Evolutionary conservation across 2,797 vertebrate genomes (phyloP).

Genomic region (Enteromius paludinosus): DNA sequence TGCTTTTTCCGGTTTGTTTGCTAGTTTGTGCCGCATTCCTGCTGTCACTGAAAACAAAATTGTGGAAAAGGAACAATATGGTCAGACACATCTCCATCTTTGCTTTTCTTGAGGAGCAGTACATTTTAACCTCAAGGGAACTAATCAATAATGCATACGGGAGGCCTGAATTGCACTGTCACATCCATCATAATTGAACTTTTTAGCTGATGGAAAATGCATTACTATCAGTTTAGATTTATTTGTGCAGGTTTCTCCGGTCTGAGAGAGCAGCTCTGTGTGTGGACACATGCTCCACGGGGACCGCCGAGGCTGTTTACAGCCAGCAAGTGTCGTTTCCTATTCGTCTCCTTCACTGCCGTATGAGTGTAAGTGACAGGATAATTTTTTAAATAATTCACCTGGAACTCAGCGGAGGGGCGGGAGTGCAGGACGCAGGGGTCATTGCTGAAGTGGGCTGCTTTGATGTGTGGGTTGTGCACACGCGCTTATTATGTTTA

Average conservation of each 20-base stretch:
- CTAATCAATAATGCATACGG: slow-evolving; percentile 51
- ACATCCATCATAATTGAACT: slow-evolving; percentile 62
- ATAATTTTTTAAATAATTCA: slow-evolving; percentile 13
- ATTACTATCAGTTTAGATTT: slow-evolving; percentile 53
- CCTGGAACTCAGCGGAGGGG: neutral
- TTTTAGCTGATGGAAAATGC: slow-evolving; percentile 48
- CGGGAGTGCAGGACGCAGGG: neutral
- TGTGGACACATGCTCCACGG: slow-evolving; percentile 32
- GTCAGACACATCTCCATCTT: slow-evolving; percentile 27
- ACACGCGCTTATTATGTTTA: neutral
- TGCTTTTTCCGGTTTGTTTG: slow-evolving; percentile 1
- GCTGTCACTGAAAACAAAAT: neutral
- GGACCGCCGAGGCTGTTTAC: slow-evolving; percentile 43
- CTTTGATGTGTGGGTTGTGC: neutral
- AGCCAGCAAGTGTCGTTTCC: slow-evolving; percentile 44
- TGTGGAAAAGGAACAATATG: slow-evolving; percentile 13
- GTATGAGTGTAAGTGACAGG: neutral
- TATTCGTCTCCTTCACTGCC: slow-evolving; percentile 26
- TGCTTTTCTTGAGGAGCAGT: slow-evolving; percentile 3
- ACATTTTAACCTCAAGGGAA: slow-evolving; percentile 45
- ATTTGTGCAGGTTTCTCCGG: slow-evolving; percentile 31
- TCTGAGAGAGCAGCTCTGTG: slow-evolving; percentile 15
- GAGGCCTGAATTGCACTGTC: slow-evolving; percentile 53
- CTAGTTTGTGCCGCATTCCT: neutral
- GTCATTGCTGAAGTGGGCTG: neutral